phyloP scores from a whole-genome alignment of 2,797 vertebrate species.

The Galago senegalensis region DNA sequence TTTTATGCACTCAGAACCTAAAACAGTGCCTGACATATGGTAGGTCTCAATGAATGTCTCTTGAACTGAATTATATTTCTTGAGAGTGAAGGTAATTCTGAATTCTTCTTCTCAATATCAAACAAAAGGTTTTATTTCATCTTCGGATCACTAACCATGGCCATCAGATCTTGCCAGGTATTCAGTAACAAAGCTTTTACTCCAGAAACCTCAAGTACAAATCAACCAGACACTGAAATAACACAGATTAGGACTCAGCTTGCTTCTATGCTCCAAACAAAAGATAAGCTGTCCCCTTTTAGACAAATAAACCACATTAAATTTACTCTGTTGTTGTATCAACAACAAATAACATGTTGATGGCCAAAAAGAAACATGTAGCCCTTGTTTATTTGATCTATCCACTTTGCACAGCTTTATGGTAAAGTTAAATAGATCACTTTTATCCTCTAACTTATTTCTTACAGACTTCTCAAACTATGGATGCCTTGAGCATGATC shows the following conservation, averaged over 20 bases:
- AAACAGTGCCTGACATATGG: not conserved
- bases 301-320: slow-evolving; percentile 70
- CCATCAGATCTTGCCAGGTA: slow-evolving; percentile 30
- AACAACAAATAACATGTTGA: slow-evolving; percentile 61
- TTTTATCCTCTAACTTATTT: not conserved
- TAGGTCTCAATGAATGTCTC: not conserved
- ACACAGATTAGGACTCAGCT: slow-evolving; percentile 57
- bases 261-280: slow-evolving; percentile 59
- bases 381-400: slow-evolving; percentile 69
- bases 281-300: slow-evolving; percentile 73
- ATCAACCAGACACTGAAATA: slow-evolving; percentile 67
- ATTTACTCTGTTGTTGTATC: slow-evolving; percentile 59
- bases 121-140: not conserved
- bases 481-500: not conserved
- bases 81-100: slow-evolving; percentile 19
- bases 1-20: not conserved
- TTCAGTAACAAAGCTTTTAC: slow-evolving; percentile 60
- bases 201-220: slow-evolving; percentile 71
- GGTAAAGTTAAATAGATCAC: slow-evolving; percentile 43
- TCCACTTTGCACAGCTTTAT: slow-evolving; percentile 59
- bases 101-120: slow-evolving; percentile 6
- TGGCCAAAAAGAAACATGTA: slow-evolving; percentile 55
- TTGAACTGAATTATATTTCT: not conserved
- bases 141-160: not conserved
- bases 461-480: slow-evolving; percentile 51